Conservation (phyloP, 2,888 invertebrate genomes). For the Cosmopolites sordidus region DNA sequence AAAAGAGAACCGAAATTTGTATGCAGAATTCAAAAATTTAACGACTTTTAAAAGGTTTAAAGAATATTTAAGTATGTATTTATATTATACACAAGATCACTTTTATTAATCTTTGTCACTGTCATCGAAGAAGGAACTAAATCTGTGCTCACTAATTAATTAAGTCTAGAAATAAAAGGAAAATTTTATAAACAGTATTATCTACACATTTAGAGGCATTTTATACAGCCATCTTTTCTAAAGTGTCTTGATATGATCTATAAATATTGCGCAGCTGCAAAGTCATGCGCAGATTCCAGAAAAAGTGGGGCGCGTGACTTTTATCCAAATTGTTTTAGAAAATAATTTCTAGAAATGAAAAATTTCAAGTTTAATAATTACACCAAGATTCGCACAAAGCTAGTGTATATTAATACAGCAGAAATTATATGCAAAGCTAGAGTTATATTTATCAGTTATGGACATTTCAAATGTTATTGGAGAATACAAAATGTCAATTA, state of each 20-base stretch:
- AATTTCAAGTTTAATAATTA: background rate
- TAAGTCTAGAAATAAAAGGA: background rate
- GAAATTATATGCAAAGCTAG: too few species aligned
- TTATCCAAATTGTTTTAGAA: background rate
- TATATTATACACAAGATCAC: background rate
- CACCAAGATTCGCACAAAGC: background rate
- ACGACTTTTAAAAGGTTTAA: slow-evolving; percentile 14
- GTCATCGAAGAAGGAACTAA: background rate
- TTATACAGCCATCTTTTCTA: slow-evolving; percentile 14
- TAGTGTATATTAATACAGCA: too few species aligned
- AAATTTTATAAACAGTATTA: slow-evolving; percentile 10
- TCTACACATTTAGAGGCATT: slow-evolving; percentile 7
- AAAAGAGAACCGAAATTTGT: slow-evolving; percentile 9
- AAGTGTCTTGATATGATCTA: background rate
- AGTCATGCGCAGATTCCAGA: background rate
- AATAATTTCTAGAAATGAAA: background rate
- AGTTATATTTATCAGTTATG: too few species aligned
- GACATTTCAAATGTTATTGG: slow-evolving; percentile 7
- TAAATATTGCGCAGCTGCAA: slow-evolving; percentile 5
- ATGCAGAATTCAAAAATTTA: slow-evolving; percentile 12
- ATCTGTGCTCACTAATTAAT: slow-evolving; percentile 1
- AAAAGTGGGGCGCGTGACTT: slow-evolving; percentile 3
- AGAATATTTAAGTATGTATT: background rate
- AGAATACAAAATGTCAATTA: background rate
- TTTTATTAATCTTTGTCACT: background rate